A percentile compares a stretch with the other conserved stretches of the same genome.
These are phyloP conservation scores for Drosophila bocqueti DNA, from an alignment of 1,140 invertebrate species.

Conservation along the genomic window DNA sequence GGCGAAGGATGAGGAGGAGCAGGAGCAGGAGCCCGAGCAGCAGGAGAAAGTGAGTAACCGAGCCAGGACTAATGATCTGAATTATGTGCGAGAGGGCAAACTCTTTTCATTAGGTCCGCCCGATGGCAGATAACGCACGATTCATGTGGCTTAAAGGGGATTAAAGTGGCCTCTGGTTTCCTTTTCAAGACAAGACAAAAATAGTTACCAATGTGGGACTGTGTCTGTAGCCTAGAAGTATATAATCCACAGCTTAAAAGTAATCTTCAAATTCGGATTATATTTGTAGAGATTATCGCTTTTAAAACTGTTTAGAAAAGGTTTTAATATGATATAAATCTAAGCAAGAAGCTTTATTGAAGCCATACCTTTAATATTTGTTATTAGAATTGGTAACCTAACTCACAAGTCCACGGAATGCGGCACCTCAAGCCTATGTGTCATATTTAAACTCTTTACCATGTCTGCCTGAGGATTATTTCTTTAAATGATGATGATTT, in stretches of 20 bases:
- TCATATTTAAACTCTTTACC: background rate
- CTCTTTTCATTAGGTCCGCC: conserved; percentile 49
- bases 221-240: background rate
- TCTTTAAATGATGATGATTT: background rate
- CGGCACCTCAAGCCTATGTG: background rate
- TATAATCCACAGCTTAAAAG: conserved; percentile 9
- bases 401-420: too few relatives aligned
- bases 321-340: background rate
- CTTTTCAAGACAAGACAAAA: background rate
- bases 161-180: conserved; percentile 21
- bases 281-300: background rate
- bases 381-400: background rate
- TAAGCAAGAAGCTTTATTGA: background rate
- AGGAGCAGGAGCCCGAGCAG: background rate
- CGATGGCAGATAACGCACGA: conserved; percentile 67
- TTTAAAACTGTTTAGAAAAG: background rate
- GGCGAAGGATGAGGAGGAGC: conserved; percentile 4
- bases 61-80: conserved; percentile 54
- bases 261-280: conserved; percentile 6
- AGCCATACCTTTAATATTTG: background rate
- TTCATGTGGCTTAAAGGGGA: conserved; percentile 28
- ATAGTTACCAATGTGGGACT: conserved; percentile 7
- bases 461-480: background rate
- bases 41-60: conserved; percentile 50
- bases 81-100: conserved; percentile 51